Evolutionary conservation across 2,888 invertebrate genomes (phyloP).

Genomic region (Nemotelus pantherinus): DNA sequence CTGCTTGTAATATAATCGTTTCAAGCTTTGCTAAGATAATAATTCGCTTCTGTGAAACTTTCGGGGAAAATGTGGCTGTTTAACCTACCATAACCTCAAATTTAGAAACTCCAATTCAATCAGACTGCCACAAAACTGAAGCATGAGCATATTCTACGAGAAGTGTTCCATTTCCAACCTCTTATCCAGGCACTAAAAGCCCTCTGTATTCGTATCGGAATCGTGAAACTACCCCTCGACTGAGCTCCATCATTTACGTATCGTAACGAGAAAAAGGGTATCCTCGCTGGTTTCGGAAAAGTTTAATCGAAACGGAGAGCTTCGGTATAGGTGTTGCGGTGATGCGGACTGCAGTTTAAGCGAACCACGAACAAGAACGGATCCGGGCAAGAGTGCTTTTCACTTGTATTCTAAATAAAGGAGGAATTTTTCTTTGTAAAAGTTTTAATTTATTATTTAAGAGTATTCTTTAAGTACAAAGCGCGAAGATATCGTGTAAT

Average conservation of each 20-base stretch:
- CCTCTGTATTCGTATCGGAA: background rate
- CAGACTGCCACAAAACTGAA: background rate
- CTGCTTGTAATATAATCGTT: too few species aligned
- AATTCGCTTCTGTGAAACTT: too few species aligned
- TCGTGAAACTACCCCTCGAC: background rate
- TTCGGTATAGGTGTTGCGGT: slow-evolving; percentile 44
- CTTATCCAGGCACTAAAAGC: slow-evolving; percentile 11
- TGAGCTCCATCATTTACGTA: background rate
- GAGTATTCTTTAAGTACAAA: slow-evolving; percentile 25
- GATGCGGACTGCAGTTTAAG: slow-evolving; percentile 65
- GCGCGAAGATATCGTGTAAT: slow-evolving; percentile 33
- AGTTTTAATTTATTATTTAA: slow-evolving; percentile 29
- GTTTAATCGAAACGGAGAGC: slow-evolving; percentile 39
- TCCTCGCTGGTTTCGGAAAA: slow-evolving; percentile 36
- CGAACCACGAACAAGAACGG: slow-evolving; percentile 66
- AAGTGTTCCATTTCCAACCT: slow-evolving; percentile 15
- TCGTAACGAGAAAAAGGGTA: slow-evolving; percentile 22
- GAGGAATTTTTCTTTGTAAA: slow-evolving; percentile 33
- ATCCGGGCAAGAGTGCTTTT: slow-evolving; percentile 60
- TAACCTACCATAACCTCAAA: too few species aligned
- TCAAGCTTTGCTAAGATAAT: too few species aligned
- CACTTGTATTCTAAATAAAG: slow-evolving; percentile 32
- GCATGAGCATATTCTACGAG: background rate
- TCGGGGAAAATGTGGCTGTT: too few species aligned
- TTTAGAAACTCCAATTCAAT: background rate